Conservation (phyloP, 2,797 vertebrate species). For the Sciurus carolinensis region DNA sequence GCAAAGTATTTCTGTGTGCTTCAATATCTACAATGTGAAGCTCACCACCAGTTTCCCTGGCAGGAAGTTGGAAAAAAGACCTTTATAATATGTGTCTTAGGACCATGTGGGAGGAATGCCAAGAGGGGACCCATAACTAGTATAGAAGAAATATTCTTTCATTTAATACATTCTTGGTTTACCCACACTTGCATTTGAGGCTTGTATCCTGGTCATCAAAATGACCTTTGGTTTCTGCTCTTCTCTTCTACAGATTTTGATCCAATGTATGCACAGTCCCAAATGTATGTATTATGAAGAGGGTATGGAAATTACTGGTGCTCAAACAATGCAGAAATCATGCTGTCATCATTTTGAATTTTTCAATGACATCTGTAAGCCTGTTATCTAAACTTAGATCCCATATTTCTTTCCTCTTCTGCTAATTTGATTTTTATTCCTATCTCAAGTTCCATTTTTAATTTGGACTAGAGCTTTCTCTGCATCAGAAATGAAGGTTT, state of each 20-base stretch:
- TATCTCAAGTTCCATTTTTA: background rate
- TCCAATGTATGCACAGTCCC: too few relatives aligned
- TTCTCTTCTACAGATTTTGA: background rate
- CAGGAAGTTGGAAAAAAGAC: background rate
- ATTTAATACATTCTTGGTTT: background rate
- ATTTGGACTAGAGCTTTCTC: background rate
- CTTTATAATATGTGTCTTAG: background rate
- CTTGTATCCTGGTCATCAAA: background rate
- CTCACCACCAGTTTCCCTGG: background rate
- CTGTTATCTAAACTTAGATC: too few relatives aligned
- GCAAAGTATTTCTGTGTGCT: background rate
- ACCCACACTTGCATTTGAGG: background rate
- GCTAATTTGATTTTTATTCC: background rate
- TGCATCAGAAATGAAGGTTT: background rate
- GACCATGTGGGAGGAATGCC: too few relatives aligned
- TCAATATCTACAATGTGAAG: background rate
- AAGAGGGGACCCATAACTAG: background rate
- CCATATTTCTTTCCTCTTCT: too few relatives aligned
- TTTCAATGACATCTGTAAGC: constrained; percentile 5
- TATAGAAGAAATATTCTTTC: background rate
- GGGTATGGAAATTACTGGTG: background rate
- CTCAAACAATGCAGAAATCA: background rate
- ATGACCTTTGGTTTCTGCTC: background rate
- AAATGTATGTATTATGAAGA: background rate
- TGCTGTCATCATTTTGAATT: background rate